These are phyloP conservation scores for Crotalus adamanteus DNA, from an alignment of 2,797 vertebrate genomes.

Conservation along the genomic window DNA sequence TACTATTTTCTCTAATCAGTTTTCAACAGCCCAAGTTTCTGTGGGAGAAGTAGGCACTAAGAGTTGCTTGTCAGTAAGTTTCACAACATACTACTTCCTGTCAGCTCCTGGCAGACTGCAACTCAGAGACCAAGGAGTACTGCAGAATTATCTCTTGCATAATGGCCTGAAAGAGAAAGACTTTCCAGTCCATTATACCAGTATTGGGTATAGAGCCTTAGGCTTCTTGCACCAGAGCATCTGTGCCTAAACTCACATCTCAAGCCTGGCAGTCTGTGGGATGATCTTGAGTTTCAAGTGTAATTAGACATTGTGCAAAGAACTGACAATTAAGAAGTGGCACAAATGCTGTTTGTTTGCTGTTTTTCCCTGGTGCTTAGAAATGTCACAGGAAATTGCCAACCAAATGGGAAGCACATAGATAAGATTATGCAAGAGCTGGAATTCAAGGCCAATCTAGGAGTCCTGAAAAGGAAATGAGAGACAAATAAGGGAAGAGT, in stretches of 20 bases:
- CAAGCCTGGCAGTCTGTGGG: neutral
- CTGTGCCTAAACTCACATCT: neutral
- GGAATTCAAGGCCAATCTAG: constrained; percentile 8
- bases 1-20: neutral
- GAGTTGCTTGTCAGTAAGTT: constrained; percentile 19
- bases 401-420: constrained; percentile 5
- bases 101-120: neutral
- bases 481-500: neutral
- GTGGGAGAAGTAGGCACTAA: neutral
- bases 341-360: neutral
- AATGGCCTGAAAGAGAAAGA: neutral
- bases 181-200: neutral
- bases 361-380: constrained; percentile 6
- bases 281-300: neutral
- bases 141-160: neutral
- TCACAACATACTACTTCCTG: constrained; percentile 29
- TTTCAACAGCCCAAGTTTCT: neutral
- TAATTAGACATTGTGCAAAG: neutral
- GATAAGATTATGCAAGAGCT: constrained; percentile 9
- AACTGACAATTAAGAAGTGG: constrained; percentile 20
- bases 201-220: too few species aligned
- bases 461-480: constrained; percentile 1
- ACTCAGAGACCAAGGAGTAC: neutral
- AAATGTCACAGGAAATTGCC: constrained; percentile 38
- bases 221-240: neutral